Base-by-base conservation (phyloP, 1,140 invertebrate genomes). In the Polypedilum vanderplanki region DNA sequence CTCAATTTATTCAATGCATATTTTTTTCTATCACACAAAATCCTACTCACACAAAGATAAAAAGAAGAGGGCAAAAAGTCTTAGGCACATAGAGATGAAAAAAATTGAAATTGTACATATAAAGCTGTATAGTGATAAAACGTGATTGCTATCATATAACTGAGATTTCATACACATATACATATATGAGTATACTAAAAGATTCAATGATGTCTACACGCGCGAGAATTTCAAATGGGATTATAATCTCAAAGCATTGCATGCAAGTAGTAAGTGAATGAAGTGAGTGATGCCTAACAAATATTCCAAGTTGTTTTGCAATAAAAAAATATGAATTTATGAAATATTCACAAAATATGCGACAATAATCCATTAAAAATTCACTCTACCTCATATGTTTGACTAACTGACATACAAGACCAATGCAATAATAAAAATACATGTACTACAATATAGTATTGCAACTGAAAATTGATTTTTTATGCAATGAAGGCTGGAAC, bases 401-500 rank as follows among this genome's bases (percentile, higher is more conserved):
- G 10, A 18, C 46, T n/a, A 57, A 57, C 46, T 57, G 12, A 4
- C 46, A 57, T 57, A 15, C 24, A 33, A 33, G 24, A 33, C 46
- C 46, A 57, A 33, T 57, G 46, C 46, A 57, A 57, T 57, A 57
- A 15, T 15, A 57, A 57, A 57, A 57, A 57, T 12, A 57, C 3
- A 57, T 15, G 8, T 33, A 57, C 1, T n/a, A 57, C 12, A 57
- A 57, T n/a, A 57, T 57, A 12, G n/a, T 57, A 12, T 57, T 57
- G 46, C 46, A n/a, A 57, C 46, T 70, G 65, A 70, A 70, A 57
- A 70, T 70, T 70, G 65, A 70, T 70, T 70, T 70, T n/a, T 70
- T 70, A 3, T 12, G 46, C 46, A 15, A 57, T n/a, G 12, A 57
- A 15, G 46, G 24, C 24, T n/a, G 46, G n/a, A 57, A 57, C n/a